These are phyloP conservation scores for Empis stercorea DNA, from an alignment of 2,888 invertebrate genomes.

Conservation along the genomic window DNA sequence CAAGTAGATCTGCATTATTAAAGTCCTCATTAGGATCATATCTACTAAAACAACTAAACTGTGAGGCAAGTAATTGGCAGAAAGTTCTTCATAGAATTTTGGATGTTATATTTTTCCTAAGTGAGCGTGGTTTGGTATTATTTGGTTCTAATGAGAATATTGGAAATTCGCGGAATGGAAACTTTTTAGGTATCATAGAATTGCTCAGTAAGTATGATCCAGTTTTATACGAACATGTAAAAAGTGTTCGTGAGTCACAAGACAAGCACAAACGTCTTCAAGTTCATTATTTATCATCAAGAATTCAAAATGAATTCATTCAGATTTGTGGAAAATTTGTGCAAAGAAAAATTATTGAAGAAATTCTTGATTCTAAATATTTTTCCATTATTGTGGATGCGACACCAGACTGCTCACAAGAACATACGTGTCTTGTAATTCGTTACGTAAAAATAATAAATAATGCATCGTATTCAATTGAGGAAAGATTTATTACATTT, in stretches of 20 bases:
- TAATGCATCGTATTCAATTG: neutral
- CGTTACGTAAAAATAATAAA: neutral
- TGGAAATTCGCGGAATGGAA: neutral
- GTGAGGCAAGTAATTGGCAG: neutral
- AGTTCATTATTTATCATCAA: slow-evolving; percentile 1
- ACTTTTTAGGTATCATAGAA: neutral
- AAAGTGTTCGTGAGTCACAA: neutral
- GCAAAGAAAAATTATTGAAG: neutral
- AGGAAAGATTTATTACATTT: neutral
- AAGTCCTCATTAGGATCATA: neutral
- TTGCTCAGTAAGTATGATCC: neutral
- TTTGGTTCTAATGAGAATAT: neutral
- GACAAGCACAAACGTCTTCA: slow-evolving; percentile 1
- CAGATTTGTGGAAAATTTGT: neutral
- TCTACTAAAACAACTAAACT: neutral
- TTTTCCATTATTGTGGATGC: slow-evolving; percentile 1
- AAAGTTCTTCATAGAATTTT: neutral
- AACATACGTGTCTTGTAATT: slow-evolving; percentile 2
- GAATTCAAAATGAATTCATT: slow-evolving; percentile 2
- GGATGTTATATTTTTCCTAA: neutral
- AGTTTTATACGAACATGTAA: neutral
- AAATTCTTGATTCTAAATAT: neutral
- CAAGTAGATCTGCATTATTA: neutral
- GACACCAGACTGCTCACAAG: slow-evolving; percentile 1
- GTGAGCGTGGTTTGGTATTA: neutral